Evolutionary conservation across 2,797 vertebrate species (phyloP), one percentile per base, ranked within the genome.

Genomic region (Lemur catta): DNA sequence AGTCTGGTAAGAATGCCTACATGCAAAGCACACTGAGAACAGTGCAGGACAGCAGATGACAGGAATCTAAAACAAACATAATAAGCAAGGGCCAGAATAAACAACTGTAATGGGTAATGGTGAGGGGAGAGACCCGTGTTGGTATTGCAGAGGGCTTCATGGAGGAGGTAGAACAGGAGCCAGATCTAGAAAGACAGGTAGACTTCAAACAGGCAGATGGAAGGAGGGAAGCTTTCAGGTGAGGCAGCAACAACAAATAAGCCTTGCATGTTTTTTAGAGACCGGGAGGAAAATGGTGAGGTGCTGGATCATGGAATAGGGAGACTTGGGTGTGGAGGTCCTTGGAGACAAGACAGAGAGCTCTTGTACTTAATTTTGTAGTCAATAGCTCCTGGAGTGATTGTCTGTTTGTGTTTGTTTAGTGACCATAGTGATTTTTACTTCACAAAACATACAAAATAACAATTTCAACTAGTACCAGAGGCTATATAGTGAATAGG

Each of bases 401-500:
- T 65, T 89, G 12, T 89, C 63, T 89, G 0, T 91, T 57, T 74
- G 48, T 50, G 18, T 95, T 87, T 92, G 15, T 93, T 89, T 79
- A 65, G 22, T 81, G 88, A 30, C 52, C 78, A 43, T 48, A 63
- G 81, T 94, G 80, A 86, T 69, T 79, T 95, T 96, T 84, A 82
- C 63, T 89, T 81, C 46, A 67, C 76, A 93, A 87, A 84, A 75
- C 24, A 7, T n/a, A 48, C 22, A 82, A 55, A 35, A 48, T 84
- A 6, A 92, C 71, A 87, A 79, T 91, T 75, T 87, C 24, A 74
- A 65, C 46, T 41, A 65, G 28, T 79, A 74, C 46, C 67, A 72
- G 52, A 89, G 17, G 8, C 50, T 84, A 43, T 35, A 48, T n/a
- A 63, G 17, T 78, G 26, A 28, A 61, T 87, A 89, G 13, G 50